Percentiles rank a stretch among this genome's conserved stretches.
phyloP scores from a whole-genome alignment of 2,888 invertebrate species.

The Cyrtodaria siliqua region DNA sequence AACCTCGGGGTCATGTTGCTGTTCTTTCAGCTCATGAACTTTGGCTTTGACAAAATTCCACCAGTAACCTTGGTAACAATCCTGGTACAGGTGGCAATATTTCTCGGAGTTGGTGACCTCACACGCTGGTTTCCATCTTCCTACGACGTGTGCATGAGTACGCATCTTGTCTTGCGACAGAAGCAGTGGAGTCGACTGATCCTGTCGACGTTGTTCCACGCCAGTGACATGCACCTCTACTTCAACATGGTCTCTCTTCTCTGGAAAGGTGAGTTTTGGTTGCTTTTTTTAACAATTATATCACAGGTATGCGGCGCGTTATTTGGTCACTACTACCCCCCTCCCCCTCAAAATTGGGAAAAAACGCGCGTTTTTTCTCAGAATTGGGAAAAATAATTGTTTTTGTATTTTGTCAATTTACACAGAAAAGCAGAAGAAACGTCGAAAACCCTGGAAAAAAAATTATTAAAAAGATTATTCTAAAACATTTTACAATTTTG shows the following conservation, averaged over 20 bases:
- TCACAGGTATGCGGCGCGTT: no score
- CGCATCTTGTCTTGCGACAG: conserved; percentile 85
- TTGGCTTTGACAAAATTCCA: conserved; percentile 86
- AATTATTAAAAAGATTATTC: no score
- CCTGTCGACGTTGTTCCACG: conserved; percentile 85
- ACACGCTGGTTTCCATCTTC: conserved; percentile 70
- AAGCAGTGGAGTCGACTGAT: conserved; percentile 86
- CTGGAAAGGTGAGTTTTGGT: conserved; percentile 87
- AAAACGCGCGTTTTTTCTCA: no score
- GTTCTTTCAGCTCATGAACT: conserved; percentile 73
- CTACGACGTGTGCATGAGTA: conserved; percentile 88
- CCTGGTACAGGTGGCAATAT: conserved; percentile 86
- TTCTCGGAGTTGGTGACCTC: conserved; percentile 83
- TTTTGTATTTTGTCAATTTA: no score
- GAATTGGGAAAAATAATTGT: no score
- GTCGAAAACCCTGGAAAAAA: no score
- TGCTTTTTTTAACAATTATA: no score
- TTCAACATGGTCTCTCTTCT: conserved; percentile 88
- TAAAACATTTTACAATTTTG: no score
- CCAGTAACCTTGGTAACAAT: conserved; percentile 88
- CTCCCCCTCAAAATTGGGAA: no score
- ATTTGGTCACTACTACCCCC: no score
- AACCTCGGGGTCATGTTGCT: conserved; percentile 76
- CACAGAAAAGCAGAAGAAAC: no score
- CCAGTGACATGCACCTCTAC: conserved; percentile 89